Evolutionary conservation across 2,888 invertebrate genomes (phyloP), one percentile per base, ranked within the genome.

Genomic region (Spicauda simplicius): DNA sequence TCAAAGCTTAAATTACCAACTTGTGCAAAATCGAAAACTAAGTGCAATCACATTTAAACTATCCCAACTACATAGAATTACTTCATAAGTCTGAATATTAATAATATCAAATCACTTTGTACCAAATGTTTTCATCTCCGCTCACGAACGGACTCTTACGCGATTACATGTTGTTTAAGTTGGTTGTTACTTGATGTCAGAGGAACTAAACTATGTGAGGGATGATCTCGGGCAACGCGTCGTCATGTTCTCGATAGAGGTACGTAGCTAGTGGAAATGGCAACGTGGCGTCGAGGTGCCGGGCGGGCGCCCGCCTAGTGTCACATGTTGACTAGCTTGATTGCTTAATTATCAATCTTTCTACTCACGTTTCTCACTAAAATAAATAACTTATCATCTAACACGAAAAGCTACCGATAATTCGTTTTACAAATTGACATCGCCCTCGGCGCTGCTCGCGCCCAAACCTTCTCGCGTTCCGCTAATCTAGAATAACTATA

Each of bases 281-380:
- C 90, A 86, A 85, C 87, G 85, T 83, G 87, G 85, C 84, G 79
- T 79, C 77, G 78, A 77, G 77, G 76, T 74, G 76, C 75, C 76
- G 72, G 75, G 73, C 72, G 68, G 50, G 65, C 18, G 69, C 71
- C 64, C 73, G 71, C 72, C 78, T 77, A 72, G 82, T 79, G 85
- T 85, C 90, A 83, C 90, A 76, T 76, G 81, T 82, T 91, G 91
- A 92, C 91, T 92, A 91, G 92, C 91, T 91, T 85, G 82, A 85
- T 91, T 90, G 88, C 90, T 87, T 86, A 88, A 83, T 79, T 86
- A 88, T 83, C 84, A 81, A 86, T 85, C 84, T 79, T 82, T 77
- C 79, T 84, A 84, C 82, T 84, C 84, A 80, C 82, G 79, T 85
- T 77, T 82, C 87, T 89, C 88, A 87, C 91, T 90, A 90, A 88